Percentiles rank a stretch among this genome's conserved stretches.
Conservation (phyloP, 2,113 vertebrate genomes). For the Passerina amoena region DNA sequence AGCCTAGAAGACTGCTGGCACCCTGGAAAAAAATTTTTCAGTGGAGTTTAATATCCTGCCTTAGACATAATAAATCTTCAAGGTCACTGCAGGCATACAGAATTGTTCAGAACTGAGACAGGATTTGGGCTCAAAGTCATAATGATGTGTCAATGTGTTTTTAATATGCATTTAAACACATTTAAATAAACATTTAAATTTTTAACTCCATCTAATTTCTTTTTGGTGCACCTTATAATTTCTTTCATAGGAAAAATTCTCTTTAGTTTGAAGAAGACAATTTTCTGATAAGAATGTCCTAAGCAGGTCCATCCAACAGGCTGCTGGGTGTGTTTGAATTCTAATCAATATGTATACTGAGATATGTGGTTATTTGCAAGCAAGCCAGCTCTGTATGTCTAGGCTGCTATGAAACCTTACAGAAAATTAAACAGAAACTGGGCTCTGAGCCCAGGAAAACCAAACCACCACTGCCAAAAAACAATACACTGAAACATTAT, state of each 20-base stretch:
- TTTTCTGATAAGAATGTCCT: neutral
- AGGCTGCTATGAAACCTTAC: constrained; percentile 32
- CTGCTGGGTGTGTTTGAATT: neutral
- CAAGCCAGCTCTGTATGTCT: neutral
- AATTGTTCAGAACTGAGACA: neutral
- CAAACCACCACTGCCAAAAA: neutral
- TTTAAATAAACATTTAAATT: neutral
- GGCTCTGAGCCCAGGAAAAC: constrained; percentile 53
- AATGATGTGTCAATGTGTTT: neutral
- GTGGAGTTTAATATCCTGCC: neutral
- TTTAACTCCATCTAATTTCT: neutral
- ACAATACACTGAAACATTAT: constrained; percentile 6
- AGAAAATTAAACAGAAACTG: constrained; percentile 66
- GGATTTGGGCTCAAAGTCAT: neutral
- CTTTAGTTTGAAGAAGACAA: neutral
- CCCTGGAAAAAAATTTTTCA: neutral
- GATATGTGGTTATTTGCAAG: neutral
- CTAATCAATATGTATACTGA: neutral
- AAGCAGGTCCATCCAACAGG: neutral
- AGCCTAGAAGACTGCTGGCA: neutral
- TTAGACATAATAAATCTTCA: neutral
- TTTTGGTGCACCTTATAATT: neutral
- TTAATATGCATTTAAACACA: too few species aligned
- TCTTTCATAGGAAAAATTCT: neutral
- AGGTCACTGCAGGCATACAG: neutral